phyloP scores from a whole-genome alignment of 2,888 invertebrate genomes.

The Campoplex capitator region DNA sequence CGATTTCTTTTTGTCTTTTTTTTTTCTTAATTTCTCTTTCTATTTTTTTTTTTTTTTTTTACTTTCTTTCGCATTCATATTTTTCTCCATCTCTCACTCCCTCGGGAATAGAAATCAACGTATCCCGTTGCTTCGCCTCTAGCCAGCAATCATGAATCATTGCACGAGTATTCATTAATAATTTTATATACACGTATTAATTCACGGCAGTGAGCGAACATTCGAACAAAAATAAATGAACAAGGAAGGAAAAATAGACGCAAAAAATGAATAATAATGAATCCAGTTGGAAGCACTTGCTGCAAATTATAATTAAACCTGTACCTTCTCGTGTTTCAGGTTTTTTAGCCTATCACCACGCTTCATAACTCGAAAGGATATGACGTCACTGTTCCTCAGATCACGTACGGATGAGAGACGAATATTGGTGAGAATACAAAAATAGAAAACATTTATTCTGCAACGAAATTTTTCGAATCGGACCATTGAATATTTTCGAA shows the following conservation, averaged over 20 bases:
- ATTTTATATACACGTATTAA: constrained; percentile 31
- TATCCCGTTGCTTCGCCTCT: constrained; percentile 48
- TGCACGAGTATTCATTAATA: constrained; percentile 58
- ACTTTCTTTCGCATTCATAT: constrained; percentile 30
- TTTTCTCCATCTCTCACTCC: constrained; percentile 30
- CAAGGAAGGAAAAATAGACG: background rate
- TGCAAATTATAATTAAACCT: constrained; percentile 55
- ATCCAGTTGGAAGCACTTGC: constrained; percentile 14
- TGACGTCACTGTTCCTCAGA: constrained; percentile 44
- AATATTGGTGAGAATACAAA: constrained; percentile 35
- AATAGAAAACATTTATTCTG: background rate
- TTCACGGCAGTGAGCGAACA: constrained; percentile 11
- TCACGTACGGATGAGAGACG: constrained; percentile 14
- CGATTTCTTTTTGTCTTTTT: constrained; percentile 29
- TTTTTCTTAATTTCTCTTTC: constrained; percentile 20
- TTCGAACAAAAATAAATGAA: constrained; percentile 24
- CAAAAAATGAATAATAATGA: constrained; percentile 9
- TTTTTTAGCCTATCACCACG: constrained; percentile 14
- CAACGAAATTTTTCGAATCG: background rate
- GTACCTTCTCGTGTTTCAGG: constrained; percentile 44
- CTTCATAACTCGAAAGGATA: constrained; percentile 41
- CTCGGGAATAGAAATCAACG: constrained; percentile 41
- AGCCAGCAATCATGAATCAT: constrained; percentile 54
- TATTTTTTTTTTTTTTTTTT: constrained; percentile 19
- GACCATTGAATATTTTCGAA: background rate